Conservation (phyloP, 2,888 invertebrate species). For the Nycteola revayana region DNA sequence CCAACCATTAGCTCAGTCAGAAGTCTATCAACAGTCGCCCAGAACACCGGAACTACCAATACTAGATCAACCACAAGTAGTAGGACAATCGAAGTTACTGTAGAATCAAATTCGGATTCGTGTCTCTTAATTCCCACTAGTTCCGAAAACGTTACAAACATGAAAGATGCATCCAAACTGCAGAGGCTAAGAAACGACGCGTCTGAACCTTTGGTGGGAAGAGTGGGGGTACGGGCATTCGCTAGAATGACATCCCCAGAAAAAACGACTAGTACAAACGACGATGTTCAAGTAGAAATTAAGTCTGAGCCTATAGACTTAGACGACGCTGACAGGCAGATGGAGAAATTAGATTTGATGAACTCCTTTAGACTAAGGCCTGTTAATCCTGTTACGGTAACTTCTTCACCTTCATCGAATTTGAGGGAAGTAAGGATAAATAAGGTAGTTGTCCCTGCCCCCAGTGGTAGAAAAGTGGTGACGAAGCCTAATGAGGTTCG, state of each 20-base stretch:
- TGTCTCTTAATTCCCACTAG: slow-evolving; percentile 58
- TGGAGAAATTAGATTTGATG: slow-evolving; percentile 66
- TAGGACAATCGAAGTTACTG: slow-evolving; percentile 41
- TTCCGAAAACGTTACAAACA: slow-evolving; percentile 48
- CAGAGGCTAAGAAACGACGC: slow-evolving; percentile 46
- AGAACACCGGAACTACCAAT: slow-evolving; percentile 21
- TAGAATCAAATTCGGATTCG: slow-evolving; percentile 43
- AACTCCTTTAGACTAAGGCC: slow-evolving; percentile 63
- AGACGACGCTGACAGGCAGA: slow-evolving; percentile 60
- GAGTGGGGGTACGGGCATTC: slow-evolving; percentile 69
- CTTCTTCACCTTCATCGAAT: slow-evolving; percentile 19
- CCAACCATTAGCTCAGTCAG: slow-evolving; percentile 64
- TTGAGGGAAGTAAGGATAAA: slow-evolving; percentile 66
- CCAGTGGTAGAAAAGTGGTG: slow-evolving; percentile 31
- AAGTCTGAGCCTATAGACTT: slow-evolving; percentile 69
- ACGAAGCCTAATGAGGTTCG: slow-evolving; percentile 44
- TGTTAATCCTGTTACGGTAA: slow-evolving; percentile 38
- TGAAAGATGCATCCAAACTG: slow-evolving; percentile 55
- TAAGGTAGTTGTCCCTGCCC: slow-evolving; percentile 52
- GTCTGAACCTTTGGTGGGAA: slow-evolving; percentile 51
- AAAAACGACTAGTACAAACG: slow-evolving; percentile 20
- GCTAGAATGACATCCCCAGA: slow-evolving; percentile 65
- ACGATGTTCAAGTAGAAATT: slow-evolving; percentile 58
- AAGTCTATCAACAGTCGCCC: slow-evolving; percentile 49
- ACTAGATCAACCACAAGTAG: slow-evolving; percentile 25